These are phyloP conservation scores for Epistrophella euchroma DNA, from an alignment of 2,888 invertebrate genomes.

Conservation along the genomic window DNA sequence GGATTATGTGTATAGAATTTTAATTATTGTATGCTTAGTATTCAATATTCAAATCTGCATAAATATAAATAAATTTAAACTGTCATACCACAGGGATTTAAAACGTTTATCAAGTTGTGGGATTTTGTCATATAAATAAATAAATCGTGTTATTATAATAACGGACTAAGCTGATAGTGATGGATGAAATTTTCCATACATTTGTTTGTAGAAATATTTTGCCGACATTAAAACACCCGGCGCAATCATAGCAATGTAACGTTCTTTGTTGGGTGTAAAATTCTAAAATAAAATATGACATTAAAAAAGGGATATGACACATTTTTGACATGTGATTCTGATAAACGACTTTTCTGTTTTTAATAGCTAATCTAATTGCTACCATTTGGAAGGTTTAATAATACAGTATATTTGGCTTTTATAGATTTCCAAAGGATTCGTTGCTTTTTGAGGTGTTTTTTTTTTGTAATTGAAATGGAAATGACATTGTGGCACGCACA, in stretches of 20 bases:
- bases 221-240: too few relatives aligned
- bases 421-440: neutral
- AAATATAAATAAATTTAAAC: conserved; percentile 15
- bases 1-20: neutral
- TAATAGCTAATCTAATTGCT: conserved; percentile 30
- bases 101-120: neutral
- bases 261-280: neutral
- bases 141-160: neutral
- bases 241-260: too few relatives aligned
- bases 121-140: neutral
- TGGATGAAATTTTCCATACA: neutral
- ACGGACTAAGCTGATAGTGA: neutral
- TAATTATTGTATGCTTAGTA: neutral
- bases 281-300: conserved; percentile 32
- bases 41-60: neutral
- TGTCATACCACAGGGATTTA: neutral
- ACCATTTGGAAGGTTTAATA: conserved; percentile 4
- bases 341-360: conserved; percentile 34
- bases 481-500: conserved; percentile 8
- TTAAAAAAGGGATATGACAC: conserved; percentile 40
- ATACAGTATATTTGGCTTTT: neutral
- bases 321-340: conserved; percentile 43
- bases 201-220: too few relatives aligned
- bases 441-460: neutral
- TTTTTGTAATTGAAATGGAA: neutral